Conservation (phyloP, 2,888 invertebrate species). For the Cryptocheilus praepositus region DNA sequence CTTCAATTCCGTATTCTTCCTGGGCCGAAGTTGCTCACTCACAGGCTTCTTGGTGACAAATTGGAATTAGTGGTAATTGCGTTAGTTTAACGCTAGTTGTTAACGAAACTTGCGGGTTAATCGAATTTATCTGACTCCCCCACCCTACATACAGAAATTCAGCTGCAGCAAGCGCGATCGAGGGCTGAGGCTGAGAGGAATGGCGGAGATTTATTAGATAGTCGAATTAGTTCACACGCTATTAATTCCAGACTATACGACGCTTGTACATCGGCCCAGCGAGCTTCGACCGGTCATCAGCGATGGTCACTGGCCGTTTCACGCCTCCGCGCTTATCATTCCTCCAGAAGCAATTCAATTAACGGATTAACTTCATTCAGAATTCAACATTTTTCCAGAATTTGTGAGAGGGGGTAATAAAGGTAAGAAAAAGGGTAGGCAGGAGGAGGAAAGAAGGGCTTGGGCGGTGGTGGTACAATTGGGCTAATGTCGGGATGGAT, state of each 20-base stretch:
- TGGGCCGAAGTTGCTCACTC: constrained; percentile 43
- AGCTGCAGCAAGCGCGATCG: constrained; percentile 26
- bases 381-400: no score
- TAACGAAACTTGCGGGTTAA: constrained; percentile 52
- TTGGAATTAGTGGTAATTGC: constrained; percentile 60
- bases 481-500: no score
- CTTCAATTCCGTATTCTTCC: constrained; percentile 47
- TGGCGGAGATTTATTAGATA: constrained; percentile 34
- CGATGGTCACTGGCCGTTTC: constrained; percentile 20
- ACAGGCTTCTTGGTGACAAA: constrained; percentile 58
- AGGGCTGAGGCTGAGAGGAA: constrained; percentile 13
- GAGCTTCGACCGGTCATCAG: constrained; percentile 24
- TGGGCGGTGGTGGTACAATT: no score
- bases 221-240: constrained; percentile 38
- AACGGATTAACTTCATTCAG: no score
- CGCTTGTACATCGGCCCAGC: constrained; percentile 15
- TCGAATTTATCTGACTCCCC: constrained; percentile 47
- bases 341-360: constrained; percentile 23
- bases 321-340: constrained; percentile 12
- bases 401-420: no score
- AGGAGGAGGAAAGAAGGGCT: no score
- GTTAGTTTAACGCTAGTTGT: constrained; percentile 54
- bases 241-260: constrained; percentile 33
- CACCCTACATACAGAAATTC: constrained; percentile 27
- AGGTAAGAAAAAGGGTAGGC: no score